A percentile compares a stretch with the other conserved stretches of the same genome.
Evolutionary conservation across 2,888 invertebrate species (phyloP).

Genomic region (Pasiphila rectangulata): DNA sequence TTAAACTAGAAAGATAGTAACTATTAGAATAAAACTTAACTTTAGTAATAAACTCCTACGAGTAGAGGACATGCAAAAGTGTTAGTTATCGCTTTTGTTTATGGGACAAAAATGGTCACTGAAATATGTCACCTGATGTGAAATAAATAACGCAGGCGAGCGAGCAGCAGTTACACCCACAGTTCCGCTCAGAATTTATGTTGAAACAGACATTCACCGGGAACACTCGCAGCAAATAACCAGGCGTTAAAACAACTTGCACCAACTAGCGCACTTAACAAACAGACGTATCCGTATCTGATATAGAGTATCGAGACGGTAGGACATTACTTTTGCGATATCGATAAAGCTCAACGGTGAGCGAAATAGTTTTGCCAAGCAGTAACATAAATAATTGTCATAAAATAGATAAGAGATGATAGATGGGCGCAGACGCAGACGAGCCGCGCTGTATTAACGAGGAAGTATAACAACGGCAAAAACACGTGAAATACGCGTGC

Average conservation of each 20-base stretch:
- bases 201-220: constrained; percentile 75
- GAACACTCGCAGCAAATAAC: constrained; percentile 76
- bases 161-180: constrained; percentile 76
- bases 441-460: constrained; percentile 55
- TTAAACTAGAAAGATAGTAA: constrained; percentile 1
- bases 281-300: constrained; percentile 80
- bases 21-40: constrained; percentile 1
- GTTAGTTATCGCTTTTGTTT: constrained; percentile 43
- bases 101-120: constrained; percentile 51
- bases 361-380: constrained; percentile 76
- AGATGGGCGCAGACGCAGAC: constrained; percentile 58
- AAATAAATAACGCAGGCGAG: constrained; percentile 69
- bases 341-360: constrained; percentile 80
- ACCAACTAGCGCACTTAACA: constrained; percentile 78
- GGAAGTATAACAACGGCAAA: constrained; percentile 46
- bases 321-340: constrained; percentile 77
- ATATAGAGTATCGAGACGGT: constrained; percentile 75
- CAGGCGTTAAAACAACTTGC: constrained; percentile 79
- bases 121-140: constrained; percentile 62
- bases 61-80: constrained; percentile 23
- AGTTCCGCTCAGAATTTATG: constrained; percentile 76
- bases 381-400: constrained; percentile 80
- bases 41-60: constrained; percentile 2
- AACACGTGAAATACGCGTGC: constrained; percentile 34
- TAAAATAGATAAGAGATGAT: constrained; percentile 75